phyloP scores from a whole-genome alignment of 2,888 invertebrate genomes.

The Busseola fusca region DNA sequence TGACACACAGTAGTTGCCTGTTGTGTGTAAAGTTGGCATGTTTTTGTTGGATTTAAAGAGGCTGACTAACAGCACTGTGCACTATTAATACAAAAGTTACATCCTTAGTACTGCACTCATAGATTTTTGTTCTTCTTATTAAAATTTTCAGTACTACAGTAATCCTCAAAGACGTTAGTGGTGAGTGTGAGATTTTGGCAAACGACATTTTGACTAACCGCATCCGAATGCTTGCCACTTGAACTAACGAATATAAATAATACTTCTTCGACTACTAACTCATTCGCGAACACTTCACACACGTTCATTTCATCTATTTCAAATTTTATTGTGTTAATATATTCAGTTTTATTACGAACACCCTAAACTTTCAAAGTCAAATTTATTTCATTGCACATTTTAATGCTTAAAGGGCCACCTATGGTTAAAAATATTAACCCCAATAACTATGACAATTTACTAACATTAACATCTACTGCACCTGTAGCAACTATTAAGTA shows the following conservation, averaged over 20 bases:
- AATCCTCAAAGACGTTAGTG: slow-evolving; percentile 86
- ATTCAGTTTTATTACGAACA: slow-evolving; percentile 9
- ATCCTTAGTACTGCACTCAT: slow-evolving; percentile 81
- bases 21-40: slow-evolving; percentile 86
- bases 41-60: slow-evolving; percentile 71
- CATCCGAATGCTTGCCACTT: slow-evolving; percentile 64
- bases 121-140: slow-evolving; percentile 84
- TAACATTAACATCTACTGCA: slow-evolving; percentile 46
- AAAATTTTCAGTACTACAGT: slow-evolving; percentile 87
- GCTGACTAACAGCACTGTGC: slow-evolving; percentile 88
- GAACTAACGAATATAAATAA: slow-evolving; percentile 46
- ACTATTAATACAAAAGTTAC: slow-evolving; percentile 78
- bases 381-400: slow-evolving; percentile 49
- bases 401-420: slow-evolving; percentile 53
- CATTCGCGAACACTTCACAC: slow-evolving; percentile 31
- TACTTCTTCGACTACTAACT: slow-evolving; percentile 49
- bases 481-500: slow-evolving; percentile 43
- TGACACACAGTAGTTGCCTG: slow-evolving; percentile 80
- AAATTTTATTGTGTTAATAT: slow-evolving; percentile 14
- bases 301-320: slow-evolving; percentile 43
- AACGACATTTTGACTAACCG: slow-evolving; percentile 81
- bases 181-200: slow-evolving; percentile 87
- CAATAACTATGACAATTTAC: slow-evolving; percentile 36
- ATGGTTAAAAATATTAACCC: slow-evolving; percentile 28
- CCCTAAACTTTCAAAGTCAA: slow-evolving; percentile 9